phyloP scores from a whole-genome alignment of 2,797 vertebrate genomes.

The Ctenopoma multispine region DNA sequence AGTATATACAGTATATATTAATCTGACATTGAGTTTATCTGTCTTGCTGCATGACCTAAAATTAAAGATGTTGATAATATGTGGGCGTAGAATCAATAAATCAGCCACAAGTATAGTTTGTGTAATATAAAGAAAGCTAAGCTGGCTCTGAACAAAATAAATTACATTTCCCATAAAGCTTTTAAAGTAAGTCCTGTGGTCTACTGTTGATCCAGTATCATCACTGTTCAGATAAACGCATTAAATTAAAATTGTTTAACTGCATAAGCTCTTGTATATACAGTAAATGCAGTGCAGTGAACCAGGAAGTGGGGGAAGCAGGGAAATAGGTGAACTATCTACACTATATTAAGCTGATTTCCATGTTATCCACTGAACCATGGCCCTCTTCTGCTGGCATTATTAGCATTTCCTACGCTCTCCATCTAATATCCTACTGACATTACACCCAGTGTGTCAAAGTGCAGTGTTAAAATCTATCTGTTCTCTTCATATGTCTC shows the following conservation, averaged over 20 bases:
- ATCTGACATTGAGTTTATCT: too few relatives aligned
- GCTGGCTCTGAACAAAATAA: slow-evolving; percentile 21
- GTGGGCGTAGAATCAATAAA: slow-evolving; percentile 6
- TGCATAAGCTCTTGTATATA: slow-evolving; percentile 47
- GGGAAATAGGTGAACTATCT: neutral
- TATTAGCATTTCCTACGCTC: neutral
- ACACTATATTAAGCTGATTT: neutral
- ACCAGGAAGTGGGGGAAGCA: slow-evolving; percentile 12
- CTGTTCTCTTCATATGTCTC: neutral
- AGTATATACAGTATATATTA: neutral
- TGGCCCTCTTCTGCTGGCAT: neutral
- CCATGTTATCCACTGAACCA: neutral
- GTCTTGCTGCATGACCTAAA: neutral
- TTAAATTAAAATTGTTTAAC: slow-evolving; percentile 63
- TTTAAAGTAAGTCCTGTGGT: slow-evolving; percentile 45
- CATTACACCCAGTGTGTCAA: neutral
- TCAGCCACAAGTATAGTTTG: slow-evolving; percentile 10
- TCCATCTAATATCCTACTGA: neutral
- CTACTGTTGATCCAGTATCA: slow-evolving; percentile 53
- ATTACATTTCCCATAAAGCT: slow-evolving; percentile 50
- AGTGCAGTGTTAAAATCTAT: neutral
- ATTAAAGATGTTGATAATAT: slow-evolving; percentile 22
- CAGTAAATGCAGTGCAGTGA: slow-evolving; percentile 35
- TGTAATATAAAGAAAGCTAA: slow-evolving; percentile 16
- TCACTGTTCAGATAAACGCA: slow-evolving; percentile 49